Percentiles rank a stretch among this genome's conserved stretches.
These are phyloP conservation scores for Trichonephila clavipes DNA, from an alignment of 1,140 invertebrate species.

Conservation along the genomic window DNA sequence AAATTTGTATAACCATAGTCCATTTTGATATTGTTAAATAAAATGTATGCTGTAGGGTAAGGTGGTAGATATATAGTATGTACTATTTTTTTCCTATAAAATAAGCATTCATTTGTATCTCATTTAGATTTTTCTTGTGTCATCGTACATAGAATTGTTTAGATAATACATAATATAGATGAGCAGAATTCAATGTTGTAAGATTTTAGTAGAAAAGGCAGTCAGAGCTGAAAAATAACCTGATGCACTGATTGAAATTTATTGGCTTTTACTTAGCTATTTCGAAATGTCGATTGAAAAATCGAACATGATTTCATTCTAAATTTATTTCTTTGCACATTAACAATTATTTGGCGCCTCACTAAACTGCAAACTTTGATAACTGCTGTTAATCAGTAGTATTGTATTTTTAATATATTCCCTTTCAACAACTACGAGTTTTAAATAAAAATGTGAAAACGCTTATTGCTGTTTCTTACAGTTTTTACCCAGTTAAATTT, in stretches of 20 bases:
- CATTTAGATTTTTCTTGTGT: background rate
- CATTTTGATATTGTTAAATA: conserved; percentile 46
- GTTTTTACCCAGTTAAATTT: too few species aligned
- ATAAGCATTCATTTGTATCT: background rate
- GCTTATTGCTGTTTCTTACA: too few species aligned
- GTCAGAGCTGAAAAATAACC: background rate
- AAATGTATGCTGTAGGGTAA: conserved; percentile 71
- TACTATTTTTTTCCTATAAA: background rate
- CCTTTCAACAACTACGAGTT: too few species aligned
- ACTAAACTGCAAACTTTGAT: too few species aligned
- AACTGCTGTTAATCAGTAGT: too few species aligned
- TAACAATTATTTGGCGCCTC: too few species aligned
- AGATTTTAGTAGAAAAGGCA: background rate
- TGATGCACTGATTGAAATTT: conserved; percentile 43
- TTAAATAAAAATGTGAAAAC: too few species aligned
- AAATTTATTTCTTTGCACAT: too few species aligned
- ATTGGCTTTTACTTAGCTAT: background rate
- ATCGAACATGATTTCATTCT: too few species aligned
- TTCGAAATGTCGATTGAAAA: too few species aligned
- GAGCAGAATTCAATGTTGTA: background rate
- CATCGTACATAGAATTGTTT: background rate
- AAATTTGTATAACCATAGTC: background rate
- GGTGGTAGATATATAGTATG: conserved; percentile 18
- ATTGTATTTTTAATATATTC: too few species aligned
- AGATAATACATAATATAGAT: background rate